Conservation (phyloP, 2,113 vertebrate genomes). For the Alethe castanea region DNA sequence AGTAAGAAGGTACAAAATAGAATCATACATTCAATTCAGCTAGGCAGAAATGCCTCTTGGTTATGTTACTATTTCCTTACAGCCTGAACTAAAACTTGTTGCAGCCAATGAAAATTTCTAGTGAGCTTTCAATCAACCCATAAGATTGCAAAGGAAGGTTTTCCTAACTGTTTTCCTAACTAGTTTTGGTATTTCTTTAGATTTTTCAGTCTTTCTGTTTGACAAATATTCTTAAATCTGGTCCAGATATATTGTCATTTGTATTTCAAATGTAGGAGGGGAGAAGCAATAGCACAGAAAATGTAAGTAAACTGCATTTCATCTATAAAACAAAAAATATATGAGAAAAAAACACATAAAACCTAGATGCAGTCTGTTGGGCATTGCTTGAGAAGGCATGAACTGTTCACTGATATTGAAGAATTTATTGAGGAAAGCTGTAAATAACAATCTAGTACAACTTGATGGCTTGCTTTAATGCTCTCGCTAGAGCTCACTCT, state of each 20-base stretch:
- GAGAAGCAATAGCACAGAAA: neutral
- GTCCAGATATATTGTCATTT: neutral
- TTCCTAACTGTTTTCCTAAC: too few relatives aligned
- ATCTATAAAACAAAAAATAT: neutral
- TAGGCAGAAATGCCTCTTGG: too few relatives aligned
- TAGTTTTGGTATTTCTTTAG: too few relatives aligned
- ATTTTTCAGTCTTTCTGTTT: neutral
- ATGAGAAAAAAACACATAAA: neutral
- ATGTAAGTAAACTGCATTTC: neutral
- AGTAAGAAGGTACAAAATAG: too few relatives aligned
- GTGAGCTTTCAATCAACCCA: too few relatives aligned
- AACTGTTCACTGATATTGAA: neutral
- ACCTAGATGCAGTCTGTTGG: rapidly evolving
- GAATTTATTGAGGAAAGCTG: neutral
- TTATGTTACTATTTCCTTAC: too few relatives aligned
- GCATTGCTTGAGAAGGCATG: neutral
- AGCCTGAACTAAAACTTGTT: too few relatives aligned
- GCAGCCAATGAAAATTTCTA: too few relatives aligned
- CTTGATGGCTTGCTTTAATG: neutral
- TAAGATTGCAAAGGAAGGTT: too few relatives aligned
- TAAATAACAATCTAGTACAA: neutral
- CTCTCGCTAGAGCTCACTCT: neutral
- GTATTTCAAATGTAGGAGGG: neutral
- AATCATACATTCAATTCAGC: too few relatives aligned
- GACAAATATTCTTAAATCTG: neutral